Percentiles rank a stretch among this genome's conserved stretches.
Conservation (phyloP, 1,140 invertebrate genomes). For the Drosophila orena region DNA sequence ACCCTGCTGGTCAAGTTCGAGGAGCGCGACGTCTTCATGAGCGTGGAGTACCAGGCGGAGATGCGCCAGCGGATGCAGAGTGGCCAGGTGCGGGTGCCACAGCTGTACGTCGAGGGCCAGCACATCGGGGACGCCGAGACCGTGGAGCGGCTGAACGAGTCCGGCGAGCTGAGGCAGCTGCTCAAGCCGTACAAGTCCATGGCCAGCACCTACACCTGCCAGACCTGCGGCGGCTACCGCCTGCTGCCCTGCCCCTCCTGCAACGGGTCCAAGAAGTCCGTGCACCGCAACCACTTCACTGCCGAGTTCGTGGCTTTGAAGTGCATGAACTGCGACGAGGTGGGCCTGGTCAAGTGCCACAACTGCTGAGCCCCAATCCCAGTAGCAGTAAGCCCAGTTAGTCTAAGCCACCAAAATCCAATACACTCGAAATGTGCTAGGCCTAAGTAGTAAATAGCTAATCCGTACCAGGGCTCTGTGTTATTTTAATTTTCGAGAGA, state of each 20-base stretch:
- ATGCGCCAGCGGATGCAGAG: constrained; percentile 92
- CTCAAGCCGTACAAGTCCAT: constrained; percentile 95
- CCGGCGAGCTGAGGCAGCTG: constrained; percentile 94
- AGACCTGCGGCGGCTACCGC: constrained; percentile 95
- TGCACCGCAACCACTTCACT: constrained; percentile 96
- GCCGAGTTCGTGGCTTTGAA: constrained; percentile 96
- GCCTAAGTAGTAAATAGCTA: constrained; percentile 66
- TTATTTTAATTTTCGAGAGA: constrained; percentile 2
- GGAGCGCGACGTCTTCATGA: constrained; percentile 97
- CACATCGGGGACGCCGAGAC: constrained; percentile 95
- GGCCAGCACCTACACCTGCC: constrained; percentile 91
- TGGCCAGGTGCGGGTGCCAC: constrained; percentile 92
- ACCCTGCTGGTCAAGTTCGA: constrained; percentile 97
- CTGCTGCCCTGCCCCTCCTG: constrained; percentile 95
- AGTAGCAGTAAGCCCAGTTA: constrained; percentile 45
- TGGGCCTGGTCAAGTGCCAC: constrained; percentile 94
- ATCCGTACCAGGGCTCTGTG: neutral
- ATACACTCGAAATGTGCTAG: constrained; percentile 37
- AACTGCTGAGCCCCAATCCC: constrained; percentile 87
- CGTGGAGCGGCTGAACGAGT: constrained; percentile 95
- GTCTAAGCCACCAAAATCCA: constrained; percentile 38
- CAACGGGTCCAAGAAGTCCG: constrained; percentile 97
- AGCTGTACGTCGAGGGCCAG: constrained; percentile 96
- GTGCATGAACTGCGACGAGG: constrained; percentile 98
- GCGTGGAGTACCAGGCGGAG: constrained; percentile 94